Base-by-base conservation (phyloP, 2,113 vertebrate genomes). In the Tetrax tetrax region DNA sequence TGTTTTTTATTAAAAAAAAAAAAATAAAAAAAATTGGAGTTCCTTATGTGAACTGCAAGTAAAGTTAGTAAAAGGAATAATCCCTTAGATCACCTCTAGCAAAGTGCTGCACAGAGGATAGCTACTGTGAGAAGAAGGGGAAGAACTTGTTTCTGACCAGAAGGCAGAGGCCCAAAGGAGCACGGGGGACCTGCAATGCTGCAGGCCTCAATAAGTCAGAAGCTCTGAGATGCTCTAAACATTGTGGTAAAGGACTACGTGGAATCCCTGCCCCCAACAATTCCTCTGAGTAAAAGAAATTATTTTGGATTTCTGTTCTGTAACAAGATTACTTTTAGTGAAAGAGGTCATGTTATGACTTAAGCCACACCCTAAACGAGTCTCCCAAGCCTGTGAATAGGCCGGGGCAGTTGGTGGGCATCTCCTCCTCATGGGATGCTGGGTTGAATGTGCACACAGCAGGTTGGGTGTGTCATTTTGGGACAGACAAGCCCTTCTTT, bases 271-370 rank as follows among this genome's bases (percentile, higher is more conserved):
- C 24, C 25, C 10, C 12, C 9, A 25, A 9, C 24, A 77, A 8
- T 38, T 70, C 20, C 22, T n/a, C 28, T 51, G 14, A 47, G 41
- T n/a, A 31, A 45, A 88, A 53, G 1, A 65, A 64, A 16, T 59
- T 53, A n/a, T 19, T 83, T 59, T 38, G 18, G 6, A 38, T 47
- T 81, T 75, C 22, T 43, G 4, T 41, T 35, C 27, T 45, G 18
- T 25, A 14, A 15, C 6, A n/a, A 56, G 19, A 45, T 33, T 16
- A 9, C 25, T 61, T 65, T 38, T 57, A 78, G n/a, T 21, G 28
- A 38, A 35, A 27, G 20, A 66, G 4, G 16, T 65, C 25, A 4
- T 0, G 0, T 41, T 63, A 16, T 37, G 41, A 8, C 10, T 78
- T 21, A 61, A 72, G 6, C 7, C 45, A 60, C 88, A 64, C 6